Base-by-base conservation (phyloP, 1,140 invertebrate genomes). In the Metopolophium dirhodum region DNA sequence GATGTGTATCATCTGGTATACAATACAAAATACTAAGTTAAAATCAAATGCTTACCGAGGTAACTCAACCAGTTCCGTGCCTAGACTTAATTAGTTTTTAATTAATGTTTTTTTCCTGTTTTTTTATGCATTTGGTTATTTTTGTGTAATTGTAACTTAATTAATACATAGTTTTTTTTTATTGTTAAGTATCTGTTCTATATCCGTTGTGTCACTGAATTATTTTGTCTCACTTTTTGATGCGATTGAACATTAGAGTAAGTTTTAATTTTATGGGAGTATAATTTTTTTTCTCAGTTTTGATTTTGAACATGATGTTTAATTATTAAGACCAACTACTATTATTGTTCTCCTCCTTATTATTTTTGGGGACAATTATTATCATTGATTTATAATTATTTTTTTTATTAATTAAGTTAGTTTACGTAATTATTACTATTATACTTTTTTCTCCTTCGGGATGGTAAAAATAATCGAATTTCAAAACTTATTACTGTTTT, bases 171-270 rank as follows among this genome's bases (percentile, higher is more conserved):
- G 3, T 83, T 11, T 47, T 86, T 86, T 86, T 47, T 26, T 85
- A 2, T 83, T 83, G 7, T 22, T 35, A 83, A 86, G 4, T 86
- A 86, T 9, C n/a, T 54, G 4, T 89, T 89, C 2, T 47, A 26
- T 14, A 35, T 23, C 9, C 47, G 3, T 45, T 85, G 41, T 20
- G n/a, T 86, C 6, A 11, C 14, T 1, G 20, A 7, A 37, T 83
- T 92, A 92, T 35, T 83, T 92, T 51, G 22, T 92, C 51, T 54
- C 7, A 22, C 54, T 82, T 45, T 91, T 91, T 68, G 90, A 92
- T 47, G n/a, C 20, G 7, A 91, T 68, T 90, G 7, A 68, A n/a
- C 14, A 68, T 77, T 18, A n/a, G 54, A 26, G 37, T 89, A 26
- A 30, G 26, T 49, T 87, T 87, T 30, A 7, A 47, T 87, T 47